Evolutionary conservation across 2,797 vertebrate species (phyloP).

Genomic region (Chloroceryle inda): DNA sequence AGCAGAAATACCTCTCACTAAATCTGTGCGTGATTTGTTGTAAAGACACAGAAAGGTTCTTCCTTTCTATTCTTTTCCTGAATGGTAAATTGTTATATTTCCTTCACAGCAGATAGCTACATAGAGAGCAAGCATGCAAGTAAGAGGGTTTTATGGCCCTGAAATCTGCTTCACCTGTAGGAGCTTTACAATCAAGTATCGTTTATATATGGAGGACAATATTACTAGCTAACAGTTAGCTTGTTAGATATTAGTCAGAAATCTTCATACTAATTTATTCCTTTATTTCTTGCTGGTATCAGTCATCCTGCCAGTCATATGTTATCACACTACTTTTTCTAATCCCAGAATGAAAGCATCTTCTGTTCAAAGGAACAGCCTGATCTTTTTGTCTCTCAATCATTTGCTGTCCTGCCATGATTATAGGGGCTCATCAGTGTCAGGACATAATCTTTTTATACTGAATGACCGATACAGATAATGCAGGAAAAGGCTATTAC

Average conservation of each 20-base stretch:
- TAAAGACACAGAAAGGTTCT: not conserved
- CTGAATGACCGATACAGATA: not conserved
- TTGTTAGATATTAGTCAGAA: not conserved
- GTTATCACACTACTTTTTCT: not conserved
- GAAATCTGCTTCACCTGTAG: not conserved
- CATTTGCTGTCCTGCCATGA: not conserved
- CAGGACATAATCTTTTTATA: not conserved
- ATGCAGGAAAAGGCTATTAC: not conserved
- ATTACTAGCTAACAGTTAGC: not conserved
- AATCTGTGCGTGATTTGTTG: not conserved
- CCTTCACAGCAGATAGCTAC: not conserved
- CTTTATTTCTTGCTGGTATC: not conserved
- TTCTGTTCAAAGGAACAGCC: not conserved
- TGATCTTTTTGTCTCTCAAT: not conserved
- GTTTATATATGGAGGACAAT: not conserved
- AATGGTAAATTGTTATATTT: not conserved
- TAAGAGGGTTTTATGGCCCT: not conserved
- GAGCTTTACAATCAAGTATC: not conserved
- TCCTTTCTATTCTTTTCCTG: not conserved
- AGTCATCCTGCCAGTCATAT: not conserved
- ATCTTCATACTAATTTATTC: not conserved
- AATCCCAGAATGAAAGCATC: not conserved
- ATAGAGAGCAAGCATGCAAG: not conserved
- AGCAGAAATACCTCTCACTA: not conserved
- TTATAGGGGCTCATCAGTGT: not conserved